A percentile compares a stretch with the other conserved stretches of the same genome.
These are phyloP conservation scores for Gymnoscopelus microlampas DNA, from an alignment of 2,797 vertebrate species.

Conservation along the genomic window DNA sequence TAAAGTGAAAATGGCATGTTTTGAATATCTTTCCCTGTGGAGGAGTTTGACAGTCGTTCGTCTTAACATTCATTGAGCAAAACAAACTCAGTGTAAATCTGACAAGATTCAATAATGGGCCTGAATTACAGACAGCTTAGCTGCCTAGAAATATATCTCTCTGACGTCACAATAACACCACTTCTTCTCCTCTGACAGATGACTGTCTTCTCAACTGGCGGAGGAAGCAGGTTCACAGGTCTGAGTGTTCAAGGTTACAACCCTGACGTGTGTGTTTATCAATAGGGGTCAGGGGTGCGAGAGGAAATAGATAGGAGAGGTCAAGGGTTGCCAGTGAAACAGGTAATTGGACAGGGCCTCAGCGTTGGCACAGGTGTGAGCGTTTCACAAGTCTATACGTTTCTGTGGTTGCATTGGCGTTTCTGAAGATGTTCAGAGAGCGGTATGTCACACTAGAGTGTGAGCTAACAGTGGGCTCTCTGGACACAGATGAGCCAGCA, in stretches of 20 bases:
- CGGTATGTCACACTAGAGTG: slow-evolving; percentile 34
- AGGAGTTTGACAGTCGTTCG: too few species aligned
- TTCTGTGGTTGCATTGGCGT: background rate
- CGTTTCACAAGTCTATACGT: background rate
- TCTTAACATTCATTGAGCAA: too few species aligned
- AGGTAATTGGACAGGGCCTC: slow-evolving; percentile 19
- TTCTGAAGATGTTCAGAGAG: background rate
- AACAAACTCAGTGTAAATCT: too few species aligned
- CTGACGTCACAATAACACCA: slow-evolving; percentile 13
- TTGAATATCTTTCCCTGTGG: slow-evolving; percentile 16
- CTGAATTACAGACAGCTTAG: slow-evolving; percentile 1
- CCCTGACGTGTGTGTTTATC: slow-evolving; percentile 41
- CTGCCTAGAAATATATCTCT: background rate
- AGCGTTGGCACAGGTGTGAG: slow-evolving; percentile 12
- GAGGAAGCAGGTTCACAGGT: slow-evolving; percentile 39
- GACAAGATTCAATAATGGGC: too few species aligned
- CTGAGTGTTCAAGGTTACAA: slow-evolving; percentile 21
- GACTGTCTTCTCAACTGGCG: slow-evolving; percentile 17
- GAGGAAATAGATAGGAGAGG: slow-evolving; percentile 51
- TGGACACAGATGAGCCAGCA: slow-evolving; percentile 26
- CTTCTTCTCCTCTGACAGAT: slow-evolving; percentile 1
- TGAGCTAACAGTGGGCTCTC: slow-evolving; percentile 35
- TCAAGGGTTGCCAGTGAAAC: slow-evolving; percentile 31
- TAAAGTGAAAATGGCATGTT: slow-evolving; percentile 23
- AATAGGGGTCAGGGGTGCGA: slow-evolving; percentile 40